Evolutionary conservation across 2,113 vertebrate species (phyloP).

Genomic region (Peucedramus taeniatus): DNA sequence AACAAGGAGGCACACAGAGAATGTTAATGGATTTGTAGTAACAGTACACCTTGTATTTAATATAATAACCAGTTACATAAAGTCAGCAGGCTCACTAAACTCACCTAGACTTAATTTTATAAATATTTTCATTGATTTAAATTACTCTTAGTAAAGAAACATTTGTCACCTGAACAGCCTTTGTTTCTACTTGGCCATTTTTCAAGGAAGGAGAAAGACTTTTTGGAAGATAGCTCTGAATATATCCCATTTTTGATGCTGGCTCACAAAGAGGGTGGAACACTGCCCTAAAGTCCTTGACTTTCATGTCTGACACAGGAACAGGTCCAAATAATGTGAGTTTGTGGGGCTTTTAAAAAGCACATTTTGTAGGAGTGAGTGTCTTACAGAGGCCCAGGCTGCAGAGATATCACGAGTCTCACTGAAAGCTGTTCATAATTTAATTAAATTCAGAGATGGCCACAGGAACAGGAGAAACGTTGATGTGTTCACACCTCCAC

Average conservation of each 20-base stretch:
- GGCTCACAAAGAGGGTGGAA: neutral
- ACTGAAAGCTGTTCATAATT: neutral
- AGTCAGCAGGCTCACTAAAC: neutral
- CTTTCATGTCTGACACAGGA: neutral
- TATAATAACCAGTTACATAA: neutral
- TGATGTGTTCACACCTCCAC: neutral
- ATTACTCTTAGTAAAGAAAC: neutral
- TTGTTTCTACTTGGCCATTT: neutral
- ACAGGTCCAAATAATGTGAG: neutral
- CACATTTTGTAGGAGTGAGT: neutral
- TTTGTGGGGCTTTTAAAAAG: neutral
- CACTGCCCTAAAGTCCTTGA: neutral
- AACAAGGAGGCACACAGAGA: neutral
- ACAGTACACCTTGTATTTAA: neutral
- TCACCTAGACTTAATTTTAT: neutral
- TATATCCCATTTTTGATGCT: neutral
- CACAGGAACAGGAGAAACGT: neutral
- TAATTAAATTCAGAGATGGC: neutral
- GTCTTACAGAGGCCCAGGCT: neutral
- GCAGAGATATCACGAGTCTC: neutral
- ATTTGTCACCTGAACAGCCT: neutral
- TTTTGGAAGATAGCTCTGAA: neutral
- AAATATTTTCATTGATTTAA: neutral
- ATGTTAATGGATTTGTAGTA: neutral
- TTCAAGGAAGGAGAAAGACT: neutral